Conservation (phyloP, 2,113 vertebrate genomes). For the Nothocercus julius region DNA sequence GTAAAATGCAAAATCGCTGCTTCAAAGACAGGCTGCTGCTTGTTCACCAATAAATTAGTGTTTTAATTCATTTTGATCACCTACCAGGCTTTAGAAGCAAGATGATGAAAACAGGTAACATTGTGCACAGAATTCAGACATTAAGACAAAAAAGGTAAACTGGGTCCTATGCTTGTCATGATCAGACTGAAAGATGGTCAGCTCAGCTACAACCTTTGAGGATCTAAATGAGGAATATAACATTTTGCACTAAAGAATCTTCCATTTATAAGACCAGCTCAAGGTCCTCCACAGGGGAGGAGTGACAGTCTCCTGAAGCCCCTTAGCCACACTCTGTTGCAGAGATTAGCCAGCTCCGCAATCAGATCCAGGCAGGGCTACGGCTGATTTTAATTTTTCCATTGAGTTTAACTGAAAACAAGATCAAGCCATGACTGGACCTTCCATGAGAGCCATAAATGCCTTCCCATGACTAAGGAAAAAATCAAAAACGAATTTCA, state of each 20-base stretch:
- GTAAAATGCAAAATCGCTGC: not conserved
- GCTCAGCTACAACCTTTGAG: not conserved
- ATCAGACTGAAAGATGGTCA: not conserved
- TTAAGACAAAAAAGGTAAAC: not conserved
- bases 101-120: not conserved
- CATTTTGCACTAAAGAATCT: not conserved
- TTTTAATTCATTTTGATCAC: not conserved
- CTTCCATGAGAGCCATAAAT: not conserved
- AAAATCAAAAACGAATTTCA: not conserved
- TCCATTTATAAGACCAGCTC: too few relatives aligned
- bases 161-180: not conserved
- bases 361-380: not conserved
- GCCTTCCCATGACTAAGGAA: not conserved
- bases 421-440: not conserved
- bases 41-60: not conserved
- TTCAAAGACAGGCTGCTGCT: not conserved
- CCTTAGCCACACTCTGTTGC: fast-evolving
- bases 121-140: not conserved
- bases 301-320: not conserved
- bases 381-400: not conserved
- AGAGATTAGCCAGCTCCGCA: not conserved
- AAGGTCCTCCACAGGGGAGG: too few relatives aligned
- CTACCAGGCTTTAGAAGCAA: not conserved
- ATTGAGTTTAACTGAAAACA: not conserved
- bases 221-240: not conserved